These are phyloP conservation scores for Aegotheles bennettii DNA, from an alignment of 2,113 vertebrate species.

Conservation along the genomic window DNA sequence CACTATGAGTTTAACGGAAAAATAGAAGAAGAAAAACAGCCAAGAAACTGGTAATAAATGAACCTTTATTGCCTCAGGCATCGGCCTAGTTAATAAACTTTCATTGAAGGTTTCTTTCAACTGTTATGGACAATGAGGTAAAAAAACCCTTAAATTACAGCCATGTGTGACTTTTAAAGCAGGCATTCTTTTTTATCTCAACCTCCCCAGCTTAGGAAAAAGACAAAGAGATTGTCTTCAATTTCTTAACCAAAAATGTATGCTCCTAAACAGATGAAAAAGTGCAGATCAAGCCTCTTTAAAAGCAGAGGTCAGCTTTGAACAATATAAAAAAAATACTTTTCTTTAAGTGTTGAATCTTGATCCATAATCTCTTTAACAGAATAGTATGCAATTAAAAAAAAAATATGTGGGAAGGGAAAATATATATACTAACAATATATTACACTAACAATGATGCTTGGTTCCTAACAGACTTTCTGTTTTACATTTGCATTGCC, in stretches of 20 bases:
- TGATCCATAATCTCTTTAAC: constrained; percentile 2
- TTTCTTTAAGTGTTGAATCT: constrained; percentile 49
- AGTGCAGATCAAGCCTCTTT: constrained; percentile 71
- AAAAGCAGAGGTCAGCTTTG: constrained; percentile 74
- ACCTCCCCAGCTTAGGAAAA: constrained; percentile 65
- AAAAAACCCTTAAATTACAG: constrained; percentile 85
- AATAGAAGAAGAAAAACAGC: constrained; percentile 86
- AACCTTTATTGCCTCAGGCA: constrained; percentile 83
- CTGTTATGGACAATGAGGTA: constrained; percentile 82
- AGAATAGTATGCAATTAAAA: neutral
- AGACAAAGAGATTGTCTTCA: constrained; percentile 75
- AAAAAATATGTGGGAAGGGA: neutral
- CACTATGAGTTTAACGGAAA: constrained; percentile 82
- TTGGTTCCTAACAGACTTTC: constrained; percentile 21
- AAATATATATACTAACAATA: constrained; percentile 14
- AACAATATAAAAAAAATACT: constrained; percentile 57
- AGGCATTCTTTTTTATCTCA: constrained; percentile 83
- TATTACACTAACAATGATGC: constrained; percentile 1
- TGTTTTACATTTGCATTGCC: constrained; percentile 34
- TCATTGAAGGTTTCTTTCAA: constrained; percentile 88
- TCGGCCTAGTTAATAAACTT: constrained; percentile 86
- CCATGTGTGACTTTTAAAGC: constrained; percentile 86
- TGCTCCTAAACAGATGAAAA: constrained; percentile 78
- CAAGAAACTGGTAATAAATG: constrained; percentile 85
- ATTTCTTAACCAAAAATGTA: constrained; percentile 80